Base-by-base conservation (phyloP, 2,797 vertebrate genomes). In the Amblyopsis hoosieri region DNA sequence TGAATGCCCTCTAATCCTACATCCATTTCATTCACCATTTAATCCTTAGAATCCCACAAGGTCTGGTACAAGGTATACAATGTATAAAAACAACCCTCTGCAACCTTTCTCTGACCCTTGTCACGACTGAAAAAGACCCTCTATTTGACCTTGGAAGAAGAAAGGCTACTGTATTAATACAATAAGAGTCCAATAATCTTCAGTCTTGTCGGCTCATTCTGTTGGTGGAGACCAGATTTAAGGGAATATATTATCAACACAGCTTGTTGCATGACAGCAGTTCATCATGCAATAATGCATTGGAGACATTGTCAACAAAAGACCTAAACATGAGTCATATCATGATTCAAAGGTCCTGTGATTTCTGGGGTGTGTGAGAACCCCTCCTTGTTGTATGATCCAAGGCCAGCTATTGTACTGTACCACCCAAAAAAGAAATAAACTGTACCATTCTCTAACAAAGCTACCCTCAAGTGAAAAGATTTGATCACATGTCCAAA, bases 281-380 rank as follows among this genome's bases (percentile, higher is more conserved):
- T 64, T 65, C 53, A 62, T 33, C 7, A 48, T 14, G 47, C n/a
- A 75, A 78, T 72, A 56, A 77, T 57, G 57, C 9, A 61, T 33
- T 56, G 65, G 74, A 72, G 69, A 64, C 64, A 66, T 53, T 54
- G 29, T 58, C 8, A 57, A 61, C 67, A 76, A 79, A 67, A 61
- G 48, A 67, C 57, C 66, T 61, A 37, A 70, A 67, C 56, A 75
- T 59, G 54, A 23, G 55, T 63, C 57, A 5, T 64, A 75, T 87
- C 69, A 85, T 85, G 75, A 85, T 86, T 71, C 69, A 54, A 46
- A 62, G 71, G 75, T 85, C 80, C 76, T 89, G 86, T 89, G 90
- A 90, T 64, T 63, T 76, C 60, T 73, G 11, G 77, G 65, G 52
- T 74, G 50, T 11, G 47, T 57, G 23, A 58, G 62, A 60, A n/a